phyloP scores from a whole-genome alignment of 2,888 invertebrate genomes.

The Eristalis arbustorum region DNA sequence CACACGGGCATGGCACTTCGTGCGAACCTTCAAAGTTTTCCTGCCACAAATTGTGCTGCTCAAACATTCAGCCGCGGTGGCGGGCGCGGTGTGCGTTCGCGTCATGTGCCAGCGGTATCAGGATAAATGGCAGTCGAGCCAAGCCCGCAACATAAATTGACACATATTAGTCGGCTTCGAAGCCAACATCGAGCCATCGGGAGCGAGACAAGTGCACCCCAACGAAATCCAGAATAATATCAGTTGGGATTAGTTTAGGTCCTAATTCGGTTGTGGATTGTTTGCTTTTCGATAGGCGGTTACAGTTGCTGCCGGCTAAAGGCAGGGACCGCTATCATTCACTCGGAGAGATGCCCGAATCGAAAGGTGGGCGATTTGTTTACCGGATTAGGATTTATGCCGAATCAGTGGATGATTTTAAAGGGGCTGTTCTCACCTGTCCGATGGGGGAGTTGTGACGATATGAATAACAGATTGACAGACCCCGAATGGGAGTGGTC shows the following conservation, averaged over 20 bases:
- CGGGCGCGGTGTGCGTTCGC: not conserved
- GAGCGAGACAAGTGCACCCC: not conserved
- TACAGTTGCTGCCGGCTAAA: not conserved
- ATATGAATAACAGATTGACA: not conserved
- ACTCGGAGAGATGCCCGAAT: not conserved
- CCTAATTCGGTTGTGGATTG: constrained; percentile 6
- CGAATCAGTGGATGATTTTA: not conserved
- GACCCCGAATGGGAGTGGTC: not conserved
- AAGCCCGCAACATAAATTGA: constrained; percentile 20
- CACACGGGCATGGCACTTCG: constrained; percentile 24
- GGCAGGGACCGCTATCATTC: not conserved
- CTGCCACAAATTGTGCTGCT: constrained; percentile 17
- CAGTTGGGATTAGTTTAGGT: not conserved
- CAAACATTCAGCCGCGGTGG: not conserved
- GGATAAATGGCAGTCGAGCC: constrained; percentile 3
- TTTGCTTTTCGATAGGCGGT: not conserved
- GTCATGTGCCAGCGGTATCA: not conserved
- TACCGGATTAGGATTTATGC: not conserved
- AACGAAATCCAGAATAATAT: not conserved
- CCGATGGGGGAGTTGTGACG: not conserved
- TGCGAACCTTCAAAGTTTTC: constrained; percentile 28
- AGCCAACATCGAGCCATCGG: not conserved
- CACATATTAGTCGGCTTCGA: constrained; percentile 17
- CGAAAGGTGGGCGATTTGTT: not conserved
- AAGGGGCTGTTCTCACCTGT: not conserved